Base-by-base conservation (phyloP, 2,113 vertebrate genomes). In the Ramphastos sulfuratus region DNA sequence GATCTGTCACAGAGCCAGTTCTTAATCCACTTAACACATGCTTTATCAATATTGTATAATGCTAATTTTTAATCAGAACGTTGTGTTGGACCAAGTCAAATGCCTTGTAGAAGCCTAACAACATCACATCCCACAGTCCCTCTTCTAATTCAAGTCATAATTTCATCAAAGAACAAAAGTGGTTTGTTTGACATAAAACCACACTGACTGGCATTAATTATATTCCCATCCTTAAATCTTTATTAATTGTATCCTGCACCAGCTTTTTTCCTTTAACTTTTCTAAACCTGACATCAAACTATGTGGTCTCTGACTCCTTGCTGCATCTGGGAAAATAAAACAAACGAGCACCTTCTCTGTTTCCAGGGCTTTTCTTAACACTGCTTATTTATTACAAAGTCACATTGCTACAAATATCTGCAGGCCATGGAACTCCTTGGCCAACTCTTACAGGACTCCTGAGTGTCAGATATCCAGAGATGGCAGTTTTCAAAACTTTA, bases 31-130 rank as follows among this genome's bases (percentile, higher is more conserved):
- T 96, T 95, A 93, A 84, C 76, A 72, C 1, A 0, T 65, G 90
- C 79, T 95, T 94, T 94, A 95, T 94, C 95, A 94, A 94, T 95
- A 96, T 90, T 92, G 72, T 78, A 81, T 76, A 93, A 88, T 82
- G 85, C 92, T 93, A 72, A 93, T 94, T 96, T 94, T 93, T 93
- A 91, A 94, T 90, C 93, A 92, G 73, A 88, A 91, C 1, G 0
- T 70, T 93, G 73, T 88, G 90, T 86, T 91, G 82, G 52, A 88
- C 65, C 15, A 48, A 95, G 87, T 78, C 85, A 88, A 90, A 95
- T 42, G 54, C 76, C 61, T 88, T 86, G 82, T 46, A 92, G 31
- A 42, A 90, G 78, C 33, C 87, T 83, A 82, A 72, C 91, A 55
- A 93, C 70, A 95, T 86, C 85, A 78, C 70, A 88, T 90, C 61